Evolutionary conservation across 53 echinoderm and acorn worm genomes (phyloP).

Genomic region (Mesocentrotus franciscanus): DNA sequence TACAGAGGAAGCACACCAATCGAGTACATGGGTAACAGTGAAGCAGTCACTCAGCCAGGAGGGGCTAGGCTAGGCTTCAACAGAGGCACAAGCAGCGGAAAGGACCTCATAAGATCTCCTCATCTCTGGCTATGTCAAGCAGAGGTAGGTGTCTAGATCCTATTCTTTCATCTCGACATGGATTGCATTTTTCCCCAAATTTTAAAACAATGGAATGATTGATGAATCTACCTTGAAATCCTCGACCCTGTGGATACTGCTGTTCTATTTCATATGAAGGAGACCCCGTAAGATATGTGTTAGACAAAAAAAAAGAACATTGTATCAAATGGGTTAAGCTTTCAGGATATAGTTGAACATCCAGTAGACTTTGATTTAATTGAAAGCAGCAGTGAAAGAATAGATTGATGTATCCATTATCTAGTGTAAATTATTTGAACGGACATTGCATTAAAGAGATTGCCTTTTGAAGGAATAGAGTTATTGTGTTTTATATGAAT

Average conservation of each 20-base stretch:
- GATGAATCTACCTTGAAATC: too few species aligned
- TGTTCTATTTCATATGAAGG: neutral
- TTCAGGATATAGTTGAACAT: neutral
- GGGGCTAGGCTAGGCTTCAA: slow-evolving; percentile 77
- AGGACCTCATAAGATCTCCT: slow-evolving; percentile 71
- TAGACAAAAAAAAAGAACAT: neutral
- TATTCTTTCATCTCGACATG: neutral
- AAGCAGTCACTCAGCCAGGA: slow-evolving; percentile 62
- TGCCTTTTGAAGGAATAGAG: too few species aligned
- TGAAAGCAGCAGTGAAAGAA: neutral
- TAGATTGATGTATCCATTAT: neutral
- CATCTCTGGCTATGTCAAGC: slow-evolving; percentile 54
- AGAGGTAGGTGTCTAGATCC: slow-evolving; percentile 50
- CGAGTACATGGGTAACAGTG: slow-evolving; percentile 80
- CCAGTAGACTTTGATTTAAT: neutral
- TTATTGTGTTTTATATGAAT: neutral
- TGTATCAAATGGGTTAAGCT: neutral
- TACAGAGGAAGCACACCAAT: slow-evolving; percentile 89
- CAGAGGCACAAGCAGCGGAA: slow-evolving; percentile 80
- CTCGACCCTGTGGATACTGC: too few species aligned
- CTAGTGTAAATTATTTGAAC: neutral
- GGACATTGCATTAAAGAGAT: too few species aligned
- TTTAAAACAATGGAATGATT: too few species aligned
- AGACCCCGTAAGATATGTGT: neutral
- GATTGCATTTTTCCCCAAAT: neutral